Evolutionary conservation across 2,888 invertebrate species (phyloP).

Genomic region (Eristalis tenax): DNA sequence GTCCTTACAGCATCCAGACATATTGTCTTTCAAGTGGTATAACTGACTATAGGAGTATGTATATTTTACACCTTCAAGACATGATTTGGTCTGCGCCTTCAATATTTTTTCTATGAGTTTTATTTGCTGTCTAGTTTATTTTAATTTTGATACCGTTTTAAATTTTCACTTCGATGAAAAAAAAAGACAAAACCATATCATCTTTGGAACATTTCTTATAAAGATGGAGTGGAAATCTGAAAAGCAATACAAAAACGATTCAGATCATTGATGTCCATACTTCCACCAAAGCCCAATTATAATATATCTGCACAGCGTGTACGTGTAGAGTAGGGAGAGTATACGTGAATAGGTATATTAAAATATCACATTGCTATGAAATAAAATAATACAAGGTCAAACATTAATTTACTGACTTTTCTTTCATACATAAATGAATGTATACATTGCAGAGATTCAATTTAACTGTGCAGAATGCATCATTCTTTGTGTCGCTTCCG

Average conservation of each 20-base stretch:
- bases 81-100: not conserved
- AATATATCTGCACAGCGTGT: not conserved
- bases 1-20: constrained; percentile 1
- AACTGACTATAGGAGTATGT: constrained; percentile 10
- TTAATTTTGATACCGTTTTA: not conserved
- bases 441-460: constrained; percentile 6
- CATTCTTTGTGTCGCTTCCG: constrained; percentile 2
- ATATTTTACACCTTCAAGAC: constrained; percentile 1
- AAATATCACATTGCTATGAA: no score
- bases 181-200: no score
- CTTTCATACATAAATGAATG: not conserved
- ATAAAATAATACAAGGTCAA: constrained; percentile 26
- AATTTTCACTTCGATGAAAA: no score
- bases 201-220: no score
- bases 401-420: constrained; percentile 2
- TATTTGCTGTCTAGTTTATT: constrained; percentile 1
- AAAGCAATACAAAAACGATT: no score
- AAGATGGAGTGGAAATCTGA: no score
- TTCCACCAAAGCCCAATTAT: not conserved
- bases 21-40: constrained; percentile 9
- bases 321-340: no score
- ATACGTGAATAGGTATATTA: no score
- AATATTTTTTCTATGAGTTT: not conserved
- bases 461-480: constrained; percentile 32
- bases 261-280: no score